Percentiles rank a stretch among this genome's conserved stretches.
Evolutionary conservation across 1,140 invertebrate genomes (phyloP).

Genomic region (Hormaphis cornu): DNA sequence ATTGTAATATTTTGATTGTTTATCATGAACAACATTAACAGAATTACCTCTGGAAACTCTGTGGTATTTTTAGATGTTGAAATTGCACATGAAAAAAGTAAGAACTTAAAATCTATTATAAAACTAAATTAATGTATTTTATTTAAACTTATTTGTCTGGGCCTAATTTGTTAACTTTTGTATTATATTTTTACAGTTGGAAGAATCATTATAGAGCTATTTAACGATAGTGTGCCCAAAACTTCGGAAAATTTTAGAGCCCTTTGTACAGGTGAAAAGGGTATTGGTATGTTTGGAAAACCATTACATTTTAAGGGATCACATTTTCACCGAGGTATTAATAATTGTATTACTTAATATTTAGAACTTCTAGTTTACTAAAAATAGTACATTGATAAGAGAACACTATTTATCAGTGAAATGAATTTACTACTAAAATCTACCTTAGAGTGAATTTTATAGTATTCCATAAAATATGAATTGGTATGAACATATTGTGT

Average conservation of each 20-base stretch:
- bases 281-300: conserved; percentile 56
- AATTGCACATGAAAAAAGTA: conserved; percentile 36
- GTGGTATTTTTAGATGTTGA: conserved; percentile 36
- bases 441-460: too few relatives aligned
- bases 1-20: background rate
- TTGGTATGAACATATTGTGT: too few relatives aligned
- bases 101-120: background rate
- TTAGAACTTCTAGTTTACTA: too few relatives aligned
- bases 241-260: conserved; percentile 86
- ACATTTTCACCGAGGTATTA: conserved; percentile 61
- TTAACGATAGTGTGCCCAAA: conserved; percentile 74
- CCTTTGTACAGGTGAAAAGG: conserved; percentile 78
- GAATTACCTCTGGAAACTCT: background rate
- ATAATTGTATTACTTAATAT: background rate
- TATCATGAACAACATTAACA: background rate
- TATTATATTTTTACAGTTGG: conserved; percentile 53
- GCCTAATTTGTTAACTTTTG: too few relatives aligned
- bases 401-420: too few relatives aligned
- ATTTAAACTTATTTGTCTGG: too few relatives aligned
- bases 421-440: too few relatives aligned
- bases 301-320: conserved; percentile 65
- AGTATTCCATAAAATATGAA: too few relatives aligned
- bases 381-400: too few relatives aligned
- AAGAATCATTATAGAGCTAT: conserved; percentile 68
- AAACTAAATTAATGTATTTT: too few relatives aligned